Conservation (phyloP, 2,888 invertebrate species). For the Caenorhabditis sp. region DNA sequence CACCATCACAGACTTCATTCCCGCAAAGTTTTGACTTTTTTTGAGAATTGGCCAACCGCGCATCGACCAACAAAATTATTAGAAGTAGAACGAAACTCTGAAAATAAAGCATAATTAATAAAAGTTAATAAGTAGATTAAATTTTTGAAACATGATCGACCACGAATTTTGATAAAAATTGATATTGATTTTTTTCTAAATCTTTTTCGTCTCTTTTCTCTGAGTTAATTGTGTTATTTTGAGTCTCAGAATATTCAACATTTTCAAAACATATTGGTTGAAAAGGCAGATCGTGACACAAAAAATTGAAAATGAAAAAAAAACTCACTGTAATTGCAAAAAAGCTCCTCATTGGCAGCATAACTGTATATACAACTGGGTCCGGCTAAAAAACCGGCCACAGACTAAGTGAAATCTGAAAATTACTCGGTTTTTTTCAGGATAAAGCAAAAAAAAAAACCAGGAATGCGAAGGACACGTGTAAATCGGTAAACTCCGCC, state of each 20-base stretch:
- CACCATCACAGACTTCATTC: slow-evolving; percentile 42
- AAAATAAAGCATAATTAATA: too few species aligned
- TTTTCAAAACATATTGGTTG: too few species aligned
- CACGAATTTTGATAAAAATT: too few species aligned
- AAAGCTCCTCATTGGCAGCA: slow-evolving; percentile 16
- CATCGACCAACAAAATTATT: slow-evolving; percentile 6
- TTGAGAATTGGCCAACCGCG: slow-evolving; percentile 28
- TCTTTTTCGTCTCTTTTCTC: too few species aligned
- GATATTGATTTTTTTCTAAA: too few species aligned
- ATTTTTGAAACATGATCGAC: too few species aligned
- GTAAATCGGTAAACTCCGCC: slow-evolving; percentile 27
- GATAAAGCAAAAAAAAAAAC: slow-evolving; percentile 10
- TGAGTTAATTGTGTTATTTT: too few species aligned
- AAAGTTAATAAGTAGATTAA: too few species aligned
- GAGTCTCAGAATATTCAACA: too few species aligned
- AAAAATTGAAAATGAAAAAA: neutral
- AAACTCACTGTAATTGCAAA: slow-evolving; percentile 27
- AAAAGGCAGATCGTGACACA: too few species aligned
- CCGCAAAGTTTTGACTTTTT: slow-evolving; percentile 52
- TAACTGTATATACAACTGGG: slow-evolving; percentile 17
- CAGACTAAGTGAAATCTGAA: neutral
- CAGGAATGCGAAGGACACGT: slow-evolving; percentile 26
- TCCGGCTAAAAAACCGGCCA: slow-evolving; percentile 11
- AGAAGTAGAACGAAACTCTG: slow-evolving; percentile 13
- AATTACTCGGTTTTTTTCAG: neutral